phyloP scores from a whole-genome alignment of 2,113 vertebrate genomes.

The Rhipidura dahli region DNA sequence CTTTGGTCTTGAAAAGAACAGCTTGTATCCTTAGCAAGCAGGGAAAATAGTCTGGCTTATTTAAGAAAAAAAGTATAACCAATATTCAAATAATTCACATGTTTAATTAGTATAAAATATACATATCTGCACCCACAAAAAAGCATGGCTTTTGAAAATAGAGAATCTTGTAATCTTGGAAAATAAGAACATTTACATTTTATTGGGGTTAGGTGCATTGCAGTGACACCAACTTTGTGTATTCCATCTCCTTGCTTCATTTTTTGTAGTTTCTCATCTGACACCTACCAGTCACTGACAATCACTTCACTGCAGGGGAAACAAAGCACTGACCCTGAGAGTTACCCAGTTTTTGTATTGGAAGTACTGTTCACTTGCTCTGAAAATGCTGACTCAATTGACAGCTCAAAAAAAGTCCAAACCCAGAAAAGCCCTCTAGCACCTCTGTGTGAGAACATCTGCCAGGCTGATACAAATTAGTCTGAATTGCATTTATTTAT shows the following conservation, averaged over 20 bases:
- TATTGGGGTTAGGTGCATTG: neutral
- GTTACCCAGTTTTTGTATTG: neutral
- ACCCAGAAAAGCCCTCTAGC: neutral
- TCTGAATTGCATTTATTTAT: neutral
- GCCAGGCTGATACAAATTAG: neutral
- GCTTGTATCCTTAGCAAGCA: neutral
- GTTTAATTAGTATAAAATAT: neutral
- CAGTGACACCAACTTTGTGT: neutral
- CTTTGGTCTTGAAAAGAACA: neutral
- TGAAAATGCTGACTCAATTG: slow-evolving; percentile 19
- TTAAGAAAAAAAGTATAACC: neutral
- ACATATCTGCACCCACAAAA: neutral
- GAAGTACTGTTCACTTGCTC: neutral
- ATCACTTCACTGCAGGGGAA: neutral
- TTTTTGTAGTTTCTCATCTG: neutral
- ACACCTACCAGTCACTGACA: neutral
- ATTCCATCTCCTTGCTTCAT: neutral
- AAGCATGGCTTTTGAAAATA: neutral
- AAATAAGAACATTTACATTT: neutral
- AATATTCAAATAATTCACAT: neutral
- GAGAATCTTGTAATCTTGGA: neutral
- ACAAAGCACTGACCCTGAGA: neutral
- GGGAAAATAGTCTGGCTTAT: neutral
- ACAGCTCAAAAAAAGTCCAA: neutral
- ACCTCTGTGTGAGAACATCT: neutral